Evolutionary conservation across 2,797 vertebrate genomes (phyloP).

Genomic region (Sphenodon punctatus): DNA sequence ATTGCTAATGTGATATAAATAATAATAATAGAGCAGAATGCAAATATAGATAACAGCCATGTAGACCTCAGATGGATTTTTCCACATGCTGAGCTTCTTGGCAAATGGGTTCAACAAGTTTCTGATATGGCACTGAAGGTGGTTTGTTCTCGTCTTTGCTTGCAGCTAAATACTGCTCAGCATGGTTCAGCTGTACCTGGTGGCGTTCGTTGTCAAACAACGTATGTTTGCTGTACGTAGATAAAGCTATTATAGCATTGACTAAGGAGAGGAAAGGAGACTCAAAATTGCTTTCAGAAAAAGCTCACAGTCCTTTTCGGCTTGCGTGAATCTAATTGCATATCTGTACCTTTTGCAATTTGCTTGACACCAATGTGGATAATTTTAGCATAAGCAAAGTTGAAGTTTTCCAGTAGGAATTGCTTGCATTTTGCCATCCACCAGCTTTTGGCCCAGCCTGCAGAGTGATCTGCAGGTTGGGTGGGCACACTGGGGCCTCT

Average conservation of each 20-base stretch:
- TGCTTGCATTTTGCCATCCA: too few species aligned
- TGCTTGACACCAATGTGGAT: not conserved
- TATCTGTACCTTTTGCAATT: fast-evolving
- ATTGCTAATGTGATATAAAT: too few species aligned
- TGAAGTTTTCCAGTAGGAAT: too few species aligned
- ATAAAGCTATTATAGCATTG: not conserved
- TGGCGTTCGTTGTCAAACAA: not conserved
- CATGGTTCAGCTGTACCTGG: not conserved
- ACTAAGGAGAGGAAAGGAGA: not conserved
- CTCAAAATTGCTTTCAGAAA: not conserved
- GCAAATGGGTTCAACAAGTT: too few species aligned
- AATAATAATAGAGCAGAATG: not conserved
- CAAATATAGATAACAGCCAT: not conserved
- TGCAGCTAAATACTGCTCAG: not conserved
- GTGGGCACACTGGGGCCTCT: too few species aligned
- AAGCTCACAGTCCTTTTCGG: not conserved
- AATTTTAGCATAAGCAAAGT: fast-evolving
- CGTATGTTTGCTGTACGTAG: not conserved
- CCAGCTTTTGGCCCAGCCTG: too few species aligned
- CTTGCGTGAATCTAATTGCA: not conserved
- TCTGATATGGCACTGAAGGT: fast-evolving
- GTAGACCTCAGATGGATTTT: not conserved
- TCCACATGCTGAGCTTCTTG: fast-evolving
- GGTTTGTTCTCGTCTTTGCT: fast-evolving
- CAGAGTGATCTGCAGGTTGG: too few species aligned